A percentile compares a stretch with the other conserved stretches of the same genome.
Conservation (phyloP, 2,797 vertebrate genomes). For the Neostethus bicornis region DNA sequence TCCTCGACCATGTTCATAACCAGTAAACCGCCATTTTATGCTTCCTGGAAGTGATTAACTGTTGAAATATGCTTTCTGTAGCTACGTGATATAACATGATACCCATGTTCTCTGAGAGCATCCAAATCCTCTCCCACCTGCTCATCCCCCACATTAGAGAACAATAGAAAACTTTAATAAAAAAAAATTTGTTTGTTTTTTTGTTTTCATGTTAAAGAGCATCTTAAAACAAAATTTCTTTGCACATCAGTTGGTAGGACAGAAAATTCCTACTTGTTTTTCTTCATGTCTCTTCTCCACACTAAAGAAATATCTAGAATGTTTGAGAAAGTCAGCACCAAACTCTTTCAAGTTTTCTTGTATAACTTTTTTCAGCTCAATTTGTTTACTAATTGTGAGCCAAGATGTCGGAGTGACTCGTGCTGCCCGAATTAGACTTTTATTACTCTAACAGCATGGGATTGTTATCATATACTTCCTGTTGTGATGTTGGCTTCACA, state of each 20-base stretch:
- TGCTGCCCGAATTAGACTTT: conserved; percentile 56
- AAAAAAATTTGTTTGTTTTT: conserved; percentile 9
- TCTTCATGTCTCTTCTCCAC: conserved; percentile 22
- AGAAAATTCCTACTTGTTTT: conserved; percentile 35
- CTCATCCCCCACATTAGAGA: neutral
- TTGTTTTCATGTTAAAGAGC: conserved; percentile 27
- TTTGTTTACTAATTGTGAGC: conserved; percentile 65
- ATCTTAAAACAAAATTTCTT: conserved; percentile 17
- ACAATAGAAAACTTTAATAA: neutral
- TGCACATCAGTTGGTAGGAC: conserved; percentile 9
- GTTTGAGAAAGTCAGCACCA: conserved; percentile 26
- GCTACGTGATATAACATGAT: conserved; percentile 31
- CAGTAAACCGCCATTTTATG: conserved; percentile 34
- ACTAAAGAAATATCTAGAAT: conserved; percentile 44
- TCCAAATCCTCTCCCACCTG: conserved; percentile 49
- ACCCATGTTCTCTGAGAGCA: conserved; percentile 3
- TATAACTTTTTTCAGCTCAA: conserved; percentile 25
- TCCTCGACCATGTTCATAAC: conserved; percentile 49
- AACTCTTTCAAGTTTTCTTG: conserved; percentile 21
- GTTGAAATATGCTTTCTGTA: conserved; percentile 26
- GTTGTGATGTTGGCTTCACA: conserved; percentile 28
- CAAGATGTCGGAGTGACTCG: conserved; percentile 57
- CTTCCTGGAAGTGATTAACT: conserved; percentile 51
- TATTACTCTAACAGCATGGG: conserved; percentile 50
- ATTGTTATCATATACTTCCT: conserved; percentile 63